Percentiles rank a stretch among this genome's conserved stretches.
phyloP scores from a whole-genome alignment of 2,113 vertebrate genomes.

The Chlamydotis undulata region DNA sequence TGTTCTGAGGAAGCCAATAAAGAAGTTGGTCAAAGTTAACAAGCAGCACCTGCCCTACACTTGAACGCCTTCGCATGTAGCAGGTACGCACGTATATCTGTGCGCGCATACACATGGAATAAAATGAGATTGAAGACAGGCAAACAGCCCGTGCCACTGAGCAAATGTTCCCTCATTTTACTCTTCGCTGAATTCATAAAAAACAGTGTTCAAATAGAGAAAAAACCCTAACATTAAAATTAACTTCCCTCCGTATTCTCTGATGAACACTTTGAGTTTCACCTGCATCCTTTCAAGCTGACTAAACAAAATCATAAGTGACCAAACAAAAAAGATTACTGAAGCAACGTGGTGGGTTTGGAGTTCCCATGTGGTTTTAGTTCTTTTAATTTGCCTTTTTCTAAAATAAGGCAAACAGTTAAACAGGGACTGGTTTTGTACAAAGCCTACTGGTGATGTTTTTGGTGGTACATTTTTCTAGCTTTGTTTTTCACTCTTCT shows the following conservation, averaged over 20 bases:
- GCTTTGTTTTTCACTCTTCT: background rate
- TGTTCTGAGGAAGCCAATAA: background rate
- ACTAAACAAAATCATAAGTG: background rate
- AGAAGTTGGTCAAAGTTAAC: background rate
- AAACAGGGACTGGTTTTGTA: background rate
- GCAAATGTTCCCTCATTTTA: background rate
- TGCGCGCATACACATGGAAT: background rate
- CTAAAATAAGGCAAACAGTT: background rate
- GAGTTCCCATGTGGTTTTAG: background rate
- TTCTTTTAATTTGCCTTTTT: background rate
- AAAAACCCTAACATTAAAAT: background rate
- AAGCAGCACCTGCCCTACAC: background rate
- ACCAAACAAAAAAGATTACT: background rate
- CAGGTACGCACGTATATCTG: background rate
- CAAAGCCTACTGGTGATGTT: background rate
- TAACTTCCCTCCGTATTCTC: background rate
- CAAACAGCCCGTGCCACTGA: background rate
- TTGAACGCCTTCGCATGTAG: background rate
- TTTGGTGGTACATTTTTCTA: background rate
- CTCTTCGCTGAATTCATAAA: background rate
- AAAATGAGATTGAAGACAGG: background rate
- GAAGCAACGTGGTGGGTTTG: background rate
- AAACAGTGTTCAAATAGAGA: background rate
- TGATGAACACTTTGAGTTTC: background rate
- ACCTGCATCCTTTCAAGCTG: background rate